Evolutionary conservation across 2,888 invertebrate genomes (phyloP), one percentile per base, ranked within the genome.

Genomic region (Drosophila lutescens): DNA sequence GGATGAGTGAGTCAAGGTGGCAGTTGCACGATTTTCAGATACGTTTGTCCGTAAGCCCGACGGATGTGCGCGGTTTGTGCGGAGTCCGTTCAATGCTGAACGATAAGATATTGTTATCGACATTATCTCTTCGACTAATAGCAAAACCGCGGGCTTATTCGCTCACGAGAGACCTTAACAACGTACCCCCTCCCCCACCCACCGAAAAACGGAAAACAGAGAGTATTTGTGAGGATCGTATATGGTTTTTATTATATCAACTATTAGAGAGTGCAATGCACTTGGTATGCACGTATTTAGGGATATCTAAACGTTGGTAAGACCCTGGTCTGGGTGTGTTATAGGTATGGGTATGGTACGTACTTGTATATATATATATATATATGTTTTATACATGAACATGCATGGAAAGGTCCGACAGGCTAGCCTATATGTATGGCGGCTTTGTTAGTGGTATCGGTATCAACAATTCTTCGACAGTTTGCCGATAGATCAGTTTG

Each of bases 401-500:
- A 58, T 36, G 58, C 59, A 68, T 38, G 58, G 17, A 60, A 43
- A 69, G 41, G 53, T 47, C 46, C 40, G 44, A 26, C 38, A 23
- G 50, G 32, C 38, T 8, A 23, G 46, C 23, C 40, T 13, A 53
- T 53, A 40, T 65, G 49, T 50, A 53, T 20, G 47, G 47, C 34
- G 68, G 63, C 65, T 76, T 76, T 79, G 70, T 65, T 65, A 65
- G 74, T 78, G 68, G 65, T 79, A 78, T 69, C 80, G 83, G 78
- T 82, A 87, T 83, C 86, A 85, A 87, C 76, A 68, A 82, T 87
- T 87, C 77, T 86, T 89, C 81, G 88, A 86, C 89, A 89, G 89
- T 89, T 90, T 89, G 81, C 87, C 89, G 77, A 89, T 90, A 78
- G 83, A 85, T 85, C 84, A 85, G 77, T 80, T 88, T 88, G 83